phyloP scores from a whole-genome alignment of 2,888 invertebrate genomes.

The Acleris sparsana region DNA sequence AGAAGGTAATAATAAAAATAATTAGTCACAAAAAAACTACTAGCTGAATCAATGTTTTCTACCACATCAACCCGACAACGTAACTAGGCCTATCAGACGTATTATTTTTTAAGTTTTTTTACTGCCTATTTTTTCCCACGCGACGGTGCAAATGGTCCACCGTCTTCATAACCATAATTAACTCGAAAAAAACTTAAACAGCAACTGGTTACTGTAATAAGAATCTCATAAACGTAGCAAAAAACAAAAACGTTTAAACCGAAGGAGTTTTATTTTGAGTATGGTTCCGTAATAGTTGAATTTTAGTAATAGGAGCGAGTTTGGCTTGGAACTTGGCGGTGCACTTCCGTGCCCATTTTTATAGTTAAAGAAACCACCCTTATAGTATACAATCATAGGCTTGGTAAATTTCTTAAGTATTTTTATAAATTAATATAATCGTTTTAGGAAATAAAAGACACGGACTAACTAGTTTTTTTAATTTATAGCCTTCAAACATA shows the following conservation, averaged over 20 bases:
- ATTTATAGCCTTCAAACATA: too few species aligned
- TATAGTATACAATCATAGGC: too few species aligned
- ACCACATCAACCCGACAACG: background rate
- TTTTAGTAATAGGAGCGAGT: background rate
- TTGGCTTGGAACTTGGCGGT: too few species aligned
- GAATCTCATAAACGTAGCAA: slow-evolving; percentile 32
- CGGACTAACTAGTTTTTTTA: too few species aligned
- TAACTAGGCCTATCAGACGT: background rate
- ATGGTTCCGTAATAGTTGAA: slow-evolving; percentile 10
- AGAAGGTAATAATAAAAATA: too few species aligned
- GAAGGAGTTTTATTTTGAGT: background rate
- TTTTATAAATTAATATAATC: too few species aligned
- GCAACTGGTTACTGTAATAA: slow-evolving; percentile 26
- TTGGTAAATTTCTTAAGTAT: too few species aligned
- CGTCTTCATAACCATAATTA: slow-evolving; percentile 34
- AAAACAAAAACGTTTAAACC: slow-evolving; percentile 16
- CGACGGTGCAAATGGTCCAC: slow-evolving; percentile 19
- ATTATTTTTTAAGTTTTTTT: slow-evolving; percentile 1
- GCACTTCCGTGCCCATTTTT: too few species aligned
- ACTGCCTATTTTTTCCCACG: slow-evolving; percentile 24
- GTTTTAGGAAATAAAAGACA: too few species aligned
- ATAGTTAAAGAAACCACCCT: too few species aligned
- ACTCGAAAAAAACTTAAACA: slow-evolving; percentile 25
- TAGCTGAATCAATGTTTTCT: too few species aligned
- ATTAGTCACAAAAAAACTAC: too few species aligned